Conservation (phyloP, 2,113 vertebrate genomes). For the Perccottus glenii region DNA sequence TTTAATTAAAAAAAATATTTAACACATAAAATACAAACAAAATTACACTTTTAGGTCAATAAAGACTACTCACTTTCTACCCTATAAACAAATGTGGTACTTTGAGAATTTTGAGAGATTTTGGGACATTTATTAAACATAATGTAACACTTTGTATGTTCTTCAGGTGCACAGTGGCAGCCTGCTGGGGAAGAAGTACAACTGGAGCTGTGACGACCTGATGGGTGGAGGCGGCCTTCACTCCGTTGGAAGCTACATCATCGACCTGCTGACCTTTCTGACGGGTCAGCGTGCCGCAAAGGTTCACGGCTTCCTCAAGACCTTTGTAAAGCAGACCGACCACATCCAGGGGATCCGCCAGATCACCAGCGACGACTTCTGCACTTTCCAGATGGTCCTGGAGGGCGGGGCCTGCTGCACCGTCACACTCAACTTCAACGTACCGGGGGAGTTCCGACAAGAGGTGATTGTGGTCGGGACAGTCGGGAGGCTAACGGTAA, state of each 20-base stretch:
- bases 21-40: too few relatives aligned
- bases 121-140: conserved; percentile 1
- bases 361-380: conserved; percentile 99
- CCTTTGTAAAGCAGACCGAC: conserved; percentile 97
- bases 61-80: too few relatives aligned
- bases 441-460: conserved; percentile 94
- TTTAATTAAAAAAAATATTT: too few relatives aligned
- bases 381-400: conserved; percentile 97
- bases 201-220: conserved; percentile 98
- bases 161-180: conserved; percentile 92
- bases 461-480: conserved; percentile 93
- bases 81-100: too few relatives aligned
- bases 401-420: conserved; percentile 96
- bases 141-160: conserved; percentile 19
- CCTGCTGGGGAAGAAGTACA: conserved; percentile 96
- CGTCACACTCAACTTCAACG: conserved; percentile 96
- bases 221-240: conserved; percentile 98
- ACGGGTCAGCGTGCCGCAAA: conserved; percentile 91
- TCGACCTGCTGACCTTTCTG: conserved; percentile 95
- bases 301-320: conserved; percentile 95
- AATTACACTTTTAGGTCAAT: too few relatives aligned
- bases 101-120: background rate
- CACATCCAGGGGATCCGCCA: conserved; percentile 97
- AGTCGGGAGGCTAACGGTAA: conserved; percentile 84
- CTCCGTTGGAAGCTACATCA: conserved; percentile 98